A percentile compares a stretch with the other conserved stretches of the same genome.
Evolutionary conservation across 2,797 vertebrate genomes (phyloP).

Genomic region (Eulemur albifrons): DNA sequence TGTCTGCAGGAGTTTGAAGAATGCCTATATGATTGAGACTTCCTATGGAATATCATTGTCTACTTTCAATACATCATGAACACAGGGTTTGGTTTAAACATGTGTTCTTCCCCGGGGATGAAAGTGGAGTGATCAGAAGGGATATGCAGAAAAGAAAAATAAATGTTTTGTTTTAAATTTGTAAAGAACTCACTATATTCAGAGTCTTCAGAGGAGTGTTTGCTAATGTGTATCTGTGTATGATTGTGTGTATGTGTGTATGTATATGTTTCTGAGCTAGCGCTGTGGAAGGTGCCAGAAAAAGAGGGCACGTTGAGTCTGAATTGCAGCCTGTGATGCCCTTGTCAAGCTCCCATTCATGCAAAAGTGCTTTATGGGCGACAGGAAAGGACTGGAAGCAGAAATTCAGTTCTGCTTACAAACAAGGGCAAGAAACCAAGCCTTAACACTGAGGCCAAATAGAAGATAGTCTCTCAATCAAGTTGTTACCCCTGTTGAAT

Average conservation of each 20-base stretch:
- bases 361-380: not conserved
- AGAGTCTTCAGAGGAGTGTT: not conserved
- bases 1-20: not conserved
- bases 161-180: not conserved
- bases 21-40: not conserved
- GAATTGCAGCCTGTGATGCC: not conserved
- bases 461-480: not conserved
- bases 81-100: not conserved
- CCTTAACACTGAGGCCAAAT: not conserved
- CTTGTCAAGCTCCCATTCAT: not conserved
- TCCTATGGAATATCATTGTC: not conserved
- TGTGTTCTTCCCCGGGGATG: not conserved
- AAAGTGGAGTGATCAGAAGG: not conserved
- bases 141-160: not conserved
- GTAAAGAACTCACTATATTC: not conserved
- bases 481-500: not conserved
- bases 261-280: not conserved
- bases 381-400: not conserved
- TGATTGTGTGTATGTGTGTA: not conserved
- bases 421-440: not conserved
- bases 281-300: not conserved
- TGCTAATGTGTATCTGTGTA: not conserved
- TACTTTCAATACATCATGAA: not conserved
- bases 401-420: not conserved
- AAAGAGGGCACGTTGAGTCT: not conserved